Evolutionary conservation across 1,140 invertebrate genomes (phyloP), one percentile per base, ranked within the genome.

Genomic region (Euschistus heros): DNA sequence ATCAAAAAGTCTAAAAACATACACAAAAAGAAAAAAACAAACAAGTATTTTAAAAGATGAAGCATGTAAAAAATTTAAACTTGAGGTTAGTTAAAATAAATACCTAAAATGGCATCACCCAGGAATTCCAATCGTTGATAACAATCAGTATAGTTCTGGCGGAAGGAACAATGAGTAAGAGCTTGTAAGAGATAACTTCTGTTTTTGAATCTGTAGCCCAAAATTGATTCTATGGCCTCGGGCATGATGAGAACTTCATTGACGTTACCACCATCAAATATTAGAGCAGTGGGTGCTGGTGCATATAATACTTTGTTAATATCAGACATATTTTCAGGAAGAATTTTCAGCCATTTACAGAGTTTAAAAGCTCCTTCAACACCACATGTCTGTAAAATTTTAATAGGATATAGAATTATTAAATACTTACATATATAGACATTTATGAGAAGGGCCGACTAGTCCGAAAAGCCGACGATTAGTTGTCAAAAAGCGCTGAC

Each of bases 111-210:
- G 24, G 97, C 97, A 81, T 99, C 97, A 10, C 97, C 97, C 0
- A 99, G 80, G 79, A 99, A 98, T 78, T 99, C 96, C 33, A 99
- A 76, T 57, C 93, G 77, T 75, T 99, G 94, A 76, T 99, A 99
- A 75, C 94, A 98, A 75, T 96, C 93, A 0, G 95, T 98, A 13
- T 97, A 77, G n/a, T 85, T 81, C 15, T 86, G 86, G 66, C 89
- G 86, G 74, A 96, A 97, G 0, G 94, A 97, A 13, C 95, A 91
- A 80, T 99, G 97, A 0, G 95, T 97, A 71, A 99, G 88, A 15
- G 97, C 91, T 78, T 97, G 92, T 8, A 97, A 77, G 1, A 97
- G 77, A 71, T 91, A 92, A 42, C 87, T 88, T 33, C 85, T 79
- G 74, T 98, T 91, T 6, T 80, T 80, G 76, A 98, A 98, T 37